Base-by-base conservation (phyloP, 2,888 invertebrate species). In the Pyrrhosoma nymphula region DNA sequence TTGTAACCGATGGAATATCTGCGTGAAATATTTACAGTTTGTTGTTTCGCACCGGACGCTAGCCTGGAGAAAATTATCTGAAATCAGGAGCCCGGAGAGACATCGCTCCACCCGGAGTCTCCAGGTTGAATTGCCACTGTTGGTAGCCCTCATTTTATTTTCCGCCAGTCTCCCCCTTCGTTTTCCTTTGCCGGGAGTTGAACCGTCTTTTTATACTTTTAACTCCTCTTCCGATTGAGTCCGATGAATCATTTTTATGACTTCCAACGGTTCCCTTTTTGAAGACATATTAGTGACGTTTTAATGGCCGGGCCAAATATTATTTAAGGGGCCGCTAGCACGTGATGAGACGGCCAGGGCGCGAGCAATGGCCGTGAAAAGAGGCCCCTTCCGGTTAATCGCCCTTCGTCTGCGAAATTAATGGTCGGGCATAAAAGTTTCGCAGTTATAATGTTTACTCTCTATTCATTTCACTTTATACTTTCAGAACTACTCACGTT, bases 231-330 rank as follows among this genome's bases (percentile, higher is more conserved):
- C 35, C 82, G 82, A 82, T 82, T 82, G 82, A 82, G 30, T 35
- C 82, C 14, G 35, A 82, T 82, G 82, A 82, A 82, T 82, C 82
- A 82, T 82, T 82, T 82, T 82, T 82, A 82, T 82, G 75, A 75
- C 75, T 75, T 10, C 56, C 56, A 56, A 56, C 8, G 20, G 14
- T 0, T n/a, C 35, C 16, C 26, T n/a, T 35, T 26, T 26, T 16
- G 16, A 35, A 35, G 82, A 35, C 82, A 18, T 82, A 82, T 82
- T 82, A 35, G 82, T 14, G 14, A 82, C 82, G 82, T 20, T 82
- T 82, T 82, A 82, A 82, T 82, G 82, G 35, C 47, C 82, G 82
- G 82, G 82, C 60, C 16, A 82, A 35, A 82, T 82, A 82, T 18
- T 82, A 82, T 16, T 47, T 60, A 60, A 60, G 60, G n/a, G 47